phyloP scores from a whole-genome alignment of 2,888 invertebrate species.

The Hoplodrina blanda region DNA sequence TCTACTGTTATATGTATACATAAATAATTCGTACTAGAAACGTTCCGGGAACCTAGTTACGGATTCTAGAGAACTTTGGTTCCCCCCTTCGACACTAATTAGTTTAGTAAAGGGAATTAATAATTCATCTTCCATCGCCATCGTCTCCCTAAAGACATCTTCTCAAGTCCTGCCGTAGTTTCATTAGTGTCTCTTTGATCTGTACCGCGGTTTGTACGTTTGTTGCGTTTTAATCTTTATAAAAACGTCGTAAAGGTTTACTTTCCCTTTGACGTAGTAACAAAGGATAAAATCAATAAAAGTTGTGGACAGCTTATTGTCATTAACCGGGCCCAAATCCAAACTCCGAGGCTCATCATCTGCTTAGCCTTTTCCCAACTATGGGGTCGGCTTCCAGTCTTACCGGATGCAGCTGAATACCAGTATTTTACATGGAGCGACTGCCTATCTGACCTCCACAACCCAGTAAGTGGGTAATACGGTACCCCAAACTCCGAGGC shows the following conservation, averaged over 20 bases:
- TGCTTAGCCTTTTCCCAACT: no score
- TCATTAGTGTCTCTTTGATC: constrained; percentile 5
- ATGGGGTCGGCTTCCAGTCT: no score
- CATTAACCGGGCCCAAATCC: no score
- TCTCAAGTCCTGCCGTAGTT: neutral
- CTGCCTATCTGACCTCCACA: no score
- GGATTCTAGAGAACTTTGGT: constrained; percentile 12
- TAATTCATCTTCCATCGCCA: constrained; percentile 7
- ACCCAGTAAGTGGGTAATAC: no score
- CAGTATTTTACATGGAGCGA: no score
- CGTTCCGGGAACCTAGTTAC: constrained; percentile 1
- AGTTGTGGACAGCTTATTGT: no score
- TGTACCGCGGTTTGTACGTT: neutral
- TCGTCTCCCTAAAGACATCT: constrained; percentile 17
- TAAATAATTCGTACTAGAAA: neutral
- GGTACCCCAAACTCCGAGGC: no score
- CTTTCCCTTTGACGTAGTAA: neutral
- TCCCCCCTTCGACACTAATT: constrained; percentile 16
- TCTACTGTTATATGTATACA: neutral
- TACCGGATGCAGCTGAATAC: no score
- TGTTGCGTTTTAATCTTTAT: neutral
- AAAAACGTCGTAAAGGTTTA: neutral
- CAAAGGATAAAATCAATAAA: neutral
- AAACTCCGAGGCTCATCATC: no score
- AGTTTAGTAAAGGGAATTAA: constrained; percentile 33